These are phyloP conservation scores for Homarus gammarus DNA, from an alignment of 2,888 invertebrate genomes.

Conservation along the genomic window DNA sequence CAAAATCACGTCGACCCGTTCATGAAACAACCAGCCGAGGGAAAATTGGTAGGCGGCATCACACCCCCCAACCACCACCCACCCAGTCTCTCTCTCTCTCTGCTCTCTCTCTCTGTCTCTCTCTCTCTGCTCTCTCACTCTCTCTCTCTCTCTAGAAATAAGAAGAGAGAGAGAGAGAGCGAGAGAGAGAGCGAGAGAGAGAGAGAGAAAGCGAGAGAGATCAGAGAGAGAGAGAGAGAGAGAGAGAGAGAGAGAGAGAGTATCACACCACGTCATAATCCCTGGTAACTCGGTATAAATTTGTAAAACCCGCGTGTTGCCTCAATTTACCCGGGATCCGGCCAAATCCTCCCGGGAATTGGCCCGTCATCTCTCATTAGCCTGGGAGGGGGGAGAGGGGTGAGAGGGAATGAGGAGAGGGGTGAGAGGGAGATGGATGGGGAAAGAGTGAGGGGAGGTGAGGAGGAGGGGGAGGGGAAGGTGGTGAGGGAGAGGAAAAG, in stretches of 20 bases:
- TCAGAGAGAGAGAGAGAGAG: no score
- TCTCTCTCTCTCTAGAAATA: background rate
- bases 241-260: background rate
- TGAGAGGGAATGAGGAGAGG: background rate
- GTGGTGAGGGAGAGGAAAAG: background rate
- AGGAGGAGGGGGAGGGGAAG: background rate
- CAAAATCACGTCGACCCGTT: background rate
- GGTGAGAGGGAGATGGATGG: no score
- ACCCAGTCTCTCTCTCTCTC: background rate
- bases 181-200: background rate
- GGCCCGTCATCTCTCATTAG: constrained; percentile 54
- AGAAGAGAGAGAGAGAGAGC: background rate
- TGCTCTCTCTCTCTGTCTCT: background rate
- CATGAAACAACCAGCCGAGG: constrained; percentile 1
- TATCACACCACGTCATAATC: constrained; percentile 30
- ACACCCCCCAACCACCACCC: no score
- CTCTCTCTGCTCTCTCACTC: background rate
- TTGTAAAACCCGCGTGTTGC: constrained; percentile 42
- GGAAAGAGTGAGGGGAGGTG: background rate
- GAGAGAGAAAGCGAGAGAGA: background rate
- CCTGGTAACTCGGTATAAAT: constrained; percentile 44
- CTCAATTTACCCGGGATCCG: constrained; percentile 45
- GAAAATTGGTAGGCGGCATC: background rate
- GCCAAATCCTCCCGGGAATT: constrained; percentile 42
- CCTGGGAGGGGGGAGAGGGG: background rate